Base-by-base conservation (phyloP, 2,888 invertebrate genomes). In the Archips xylosteana region DNA sequence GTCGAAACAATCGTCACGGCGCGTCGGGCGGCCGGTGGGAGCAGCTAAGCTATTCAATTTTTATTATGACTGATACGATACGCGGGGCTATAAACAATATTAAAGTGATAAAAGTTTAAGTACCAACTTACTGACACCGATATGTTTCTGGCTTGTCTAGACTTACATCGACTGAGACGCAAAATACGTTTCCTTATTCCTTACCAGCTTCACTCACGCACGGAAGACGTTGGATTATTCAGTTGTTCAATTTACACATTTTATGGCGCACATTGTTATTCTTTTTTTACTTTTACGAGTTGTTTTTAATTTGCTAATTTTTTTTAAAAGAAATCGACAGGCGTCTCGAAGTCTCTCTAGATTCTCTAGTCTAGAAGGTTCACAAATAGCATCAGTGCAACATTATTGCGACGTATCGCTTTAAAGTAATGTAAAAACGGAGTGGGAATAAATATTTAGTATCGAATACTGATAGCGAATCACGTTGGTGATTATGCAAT, bases 401-500 rank as follows among this genome's bases (percentile, higher is more conserved):
- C 80, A 82, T 84, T 85, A 84, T 88, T 87, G 86, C 83, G 85
- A 84, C 75, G 77, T 81, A 82, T 79, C 78, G 80, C 83, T 85
- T 57, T 84, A 86, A 88, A 84, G 82, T 84, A 87, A 85, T 84
- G 84, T 87, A 90, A 88, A 89, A 91, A 87, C 81, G 63, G 78
- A 85, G 79, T 57, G 84, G 78, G 82, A 90, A 92, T 93, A 92
- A 92, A 92, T 92, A 91, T 93, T 91, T 91, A 90, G 85, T 89
- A 89, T 83, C 82, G 89, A 92, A 90, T 91, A 88, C 88, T 90
- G 91, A 92, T 90, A 90, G 87, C 83, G 90, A 90, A 92, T 91
- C 91, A 91, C 88, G 90, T 89, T 87, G 90, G 89, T 89, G 90
- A 94, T 94, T 93, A 92, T 93, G 92, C 92, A 92, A 92, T 89